Percentiles rank a stretch among this genome's conserved stretches.
phyloP scores from a whole-genome alignment of 1,140 invertebrate species.

The Ips nitidus region DNA sequence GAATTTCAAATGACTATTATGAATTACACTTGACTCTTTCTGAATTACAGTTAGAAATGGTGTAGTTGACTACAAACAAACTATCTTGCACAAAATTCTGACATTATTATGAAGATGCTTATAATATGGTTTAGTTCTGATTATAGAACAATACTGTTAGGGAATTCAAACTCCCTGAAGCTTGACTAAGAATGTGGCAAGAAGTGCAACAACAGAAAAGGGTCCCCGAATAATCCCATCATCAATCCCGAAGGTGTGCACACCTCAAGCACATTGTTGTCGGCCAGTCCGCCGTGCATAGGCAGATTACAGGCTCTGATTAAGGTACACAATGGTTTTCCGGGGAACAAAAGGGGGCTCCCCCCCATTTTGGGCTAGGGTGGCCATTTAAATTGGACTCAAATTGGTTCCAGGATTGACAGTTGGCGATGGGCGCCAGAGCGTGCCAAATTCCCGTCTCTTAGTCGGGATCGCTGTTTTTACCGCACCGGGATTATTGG shows the following conservation, averaged over 20 bases:
- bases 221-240: conserved; percentile 41
- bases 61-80: too few relatives aligned
- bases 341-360: conserved; percentile 17
- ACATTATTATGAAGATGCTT: too few relatives aligned
- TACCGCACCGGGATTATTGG: conserved; percentile 38
- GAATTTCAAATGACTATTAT: too few relatives aligned
- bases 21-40: too few relatives aligned
- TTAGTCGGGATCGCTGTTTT: conserved; percentile 31
- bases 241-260: conserved; percentile 40
- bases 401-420: conserved; percentile 43
- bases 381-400: conserved; percentile 41
- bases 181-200: not conserved
- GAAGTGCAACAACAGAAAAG: conserved; percentile 1
- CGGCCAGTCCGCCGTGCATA: conserved; percentile 42
- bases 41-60: too few relatives aligned
- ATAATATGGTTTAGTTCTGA: too few relatives aligned
- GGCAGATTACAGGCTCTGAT: conserved; percentile 44
- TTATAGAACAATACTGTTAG: too few relatives aligned
- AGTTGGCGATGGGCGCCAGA: conserved; percentile 40
- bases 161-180: too few relatives aligned
- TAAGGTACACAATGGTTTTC: conserved; percentile 43
- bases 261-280: conserved; percentile 45
- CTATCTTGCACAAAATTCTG: too few relatives aligned
- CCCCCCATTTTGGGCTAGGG: conserved; percentile 36
- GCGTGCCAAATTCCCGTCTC: conserved; percentile 38